Base-by-base conservation (phyloP, 2,888 invertebrate genomes). In the Phytoseiulus persimilis region DNA sequence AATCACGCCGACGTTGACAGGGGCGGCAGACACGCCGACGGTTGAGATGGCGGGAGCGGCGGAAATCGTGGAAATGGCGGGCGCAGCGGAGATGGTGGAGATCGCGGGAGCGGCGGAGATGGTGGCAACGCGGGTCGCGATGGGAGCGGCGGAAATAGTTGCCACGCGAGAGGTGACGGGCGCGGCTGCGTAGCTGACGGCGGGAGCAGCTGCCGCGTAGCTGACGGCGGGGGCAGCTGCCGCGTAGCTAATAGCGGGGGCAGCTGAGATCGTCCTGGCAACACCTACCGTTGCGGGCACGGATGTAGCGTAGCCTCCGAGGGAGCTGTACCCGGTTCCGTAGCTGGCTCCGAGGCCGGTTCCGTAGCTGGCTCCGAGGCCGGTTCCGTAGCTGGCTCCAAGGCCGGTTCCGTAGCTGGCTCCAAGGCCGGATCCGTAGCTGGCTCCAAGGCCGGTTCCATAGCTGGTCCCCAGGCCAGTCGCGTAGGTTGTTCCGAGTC, bases 1-100 rank as follows among this genome's bases (percentile, higher is more conserved):
- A 14, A 87, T 87, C 87, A 87, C 32, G 33, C 87, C 87, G 32
- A 87, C 87, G 33, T 87, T 87, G 45, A 87, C 87, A n/a, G 87
- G 32, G 39, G n/a, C 39, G 33, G 87, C 87, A 9, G 32, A n/a
- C 5, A 45, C 87, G 18, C 65, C 65, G 23, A 65, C 65, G 65
- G 65, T 65, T 1, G 65, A 65, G 65, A 65, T 65, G 84, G 84
- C 84, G 32, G 84, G 84, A 14, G 33, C 84, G 28, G 84, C 84
- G 1, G 84, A 84, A 31, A 84, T 84, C 18, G 84, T 84, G 1
- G 84, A 84, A 31, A n/a, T n/a, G 32, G 84, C 84, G 33, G 87
- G 87, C 0, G 87, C 33, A 23, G 33, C 32, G 5, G 87, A n/a
- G 31, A 87, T 87, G 32, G 87, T 87, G n/a, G 87, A 87, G 33